Evolutionary conservation across 1,140 invertebrate genomes (phyloP), one percentile per base, ranked within the genome.

Genomic region (Scaptomyza montana): DNA sequence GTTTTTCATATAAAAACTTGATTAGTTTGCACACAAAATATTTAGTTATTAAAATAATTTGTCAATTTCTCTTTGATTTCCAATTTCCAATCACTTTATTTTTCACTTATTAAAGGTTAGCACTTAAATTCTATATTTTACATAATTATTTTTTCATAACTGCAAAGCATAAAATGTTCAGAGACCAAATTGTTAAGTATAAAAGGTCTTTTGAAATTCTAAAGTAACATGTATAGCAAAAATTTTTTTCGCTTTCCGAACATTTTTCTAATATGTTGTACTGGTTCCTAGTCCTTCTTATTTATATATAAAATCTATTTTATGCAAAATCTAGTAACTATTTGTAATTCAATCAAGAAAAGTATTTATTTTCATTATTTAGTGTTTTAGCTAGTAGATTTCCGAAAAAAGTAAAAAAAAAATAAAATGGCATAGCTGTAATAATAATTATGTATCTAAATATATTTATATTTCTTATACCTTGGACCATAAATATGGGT

Each of bases 241-340:
- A 36, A 46, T 39, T 59, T 21, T 41, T 46, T 47, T 46, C 16
- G 13, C n/a, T 62, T 61, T 55, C 33, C 49, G 63, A 66, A 66
- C 67, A 70, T 79, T 72, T 72, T 76, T 82, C 66, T 80, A 62
- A 66, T 63, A 81, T 74, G 67, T 84, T 76, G 73, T 89, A 89
- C 79, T 79, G 79, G 84, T 87, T 87, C 82, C 82, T 87, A 87
- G 82, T 87, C 82, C 80, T 78, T 65, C 69, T 77, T 78, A 89
- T 72, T 68, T 78, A 70, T 73, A 62, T 62, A 36, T 36, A 36
- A 77, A 46, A 78, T 53, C 51, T 67, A 68, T 78, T 56, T 77
- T 77, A 78, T 67, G 62, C 59, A 64, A 86, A 78, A 78, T 69
- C 69, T 86, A 85, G 78, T 74, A 72, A 77, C 59, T 75, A 53